Conservation (phyloP, 37 sponge, comb jelly and placozoan species). For the Oopsacas minuta region DNA sequence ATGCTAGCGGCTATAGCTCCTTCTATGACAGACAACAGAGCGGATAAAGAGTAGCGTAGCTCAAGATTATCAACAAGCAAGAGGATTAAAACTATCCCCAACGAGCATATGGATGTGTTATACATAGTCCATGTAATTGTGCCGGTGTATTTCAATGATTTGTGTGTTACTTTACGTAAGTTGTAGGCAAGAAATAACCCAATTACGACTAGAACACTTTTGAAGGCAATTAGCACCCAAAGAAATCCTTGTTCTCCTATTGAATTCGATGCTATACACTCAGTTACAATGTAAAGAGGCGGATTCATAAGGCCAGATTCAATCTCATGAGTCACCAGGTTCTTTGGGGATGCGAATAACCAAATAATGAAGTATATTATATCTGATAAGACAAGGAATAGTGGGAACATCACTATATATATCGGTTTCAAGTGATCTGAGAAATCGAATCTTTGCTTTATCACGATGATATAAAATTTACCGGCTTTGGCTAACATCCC, state of each 20-base stretch:
- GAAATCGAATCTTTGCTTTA: background rate
- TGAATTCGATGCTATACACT: background rate
- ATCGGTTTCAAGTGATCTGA: background rate
- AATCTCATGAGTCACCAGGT: background rate
- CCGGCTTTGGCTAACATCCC: background rate
- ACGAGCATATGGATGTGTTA: background rate
- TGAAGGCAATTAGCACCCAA: background rate
- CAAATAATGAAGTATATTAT: background rate
- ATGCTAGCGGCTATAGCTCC: background rate
- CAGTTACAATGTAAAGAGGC: background rate
- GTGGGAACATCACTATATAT: background rate
- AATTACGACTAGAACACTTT: background rate
- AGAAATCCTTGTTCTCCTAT: background rate
- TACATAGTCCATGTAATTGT: constrained; percentile 8
- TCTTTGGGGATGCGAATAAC: background rate
- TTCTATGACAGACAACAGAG: background rate
- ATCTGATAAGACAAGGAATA: background rate
- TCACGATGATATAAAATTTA: background rate
- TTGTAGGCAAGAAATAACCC: background rate
- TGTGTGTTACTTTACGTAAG: background rate
- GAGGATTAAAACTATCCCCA: background rate
- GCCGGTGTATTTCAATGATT: background rate
- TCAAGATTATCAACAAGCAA: background rate
- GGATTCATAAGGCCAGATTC: background rate
- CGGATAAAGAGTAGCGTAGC: background rate